Evolutionary conservation across 1,140 invertebrate genomes (phyloP), one percentile per base, ranked within the genome.

Genomic region (Diprion similis): DNA sequence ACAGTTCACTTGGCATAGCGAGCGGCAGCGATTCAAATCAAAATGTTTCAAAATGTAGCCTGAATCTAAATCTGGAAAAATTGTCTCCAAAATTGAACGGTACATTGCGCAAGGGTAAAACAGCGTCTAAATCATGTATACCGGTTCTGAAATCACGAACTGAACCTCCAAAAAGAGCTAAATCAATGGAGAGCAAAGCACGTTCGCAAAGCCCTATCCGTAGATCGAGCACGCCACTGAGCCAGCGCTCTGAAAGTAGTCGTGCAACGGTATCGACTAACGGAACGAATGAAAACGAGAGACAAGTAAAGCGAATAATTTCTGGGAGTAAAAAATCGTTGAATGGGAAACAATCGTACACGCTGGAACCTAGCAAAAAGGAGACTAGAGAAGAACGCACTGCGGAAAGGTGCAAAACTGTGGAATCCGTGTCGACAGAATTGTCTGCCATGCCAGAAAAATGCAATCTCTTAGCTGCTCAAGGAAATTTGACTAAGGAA

Each of bases 41-140:
- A 45, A 17, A 70, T 47, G 46, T 17, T 70, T 37, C 18, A 46
- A 66, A 70, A 24, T n/a, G 69, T 10, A 18, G 8, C n/a, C 45
- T 45, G 51, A 64, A 71, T 24, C n/a, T 70, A 37, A 70, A 64
- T 9, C 46, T 66, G 68, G 68, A 74, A 19, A 66, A 67, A 8
- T 8, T 59, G 9, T 15, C 11, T 59, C 9, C 8, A 59, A 59
- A 59, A 9, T 9, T 8, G 11, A 59, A 17, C n/a, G 0, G 24
- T 37, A 37, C 24, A 37, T 37, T 37, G 24, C 24, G 24, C 24
- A 37, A 37, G 67, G 24, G 15, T 13, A 17, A 37, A 24, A 68
- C 67, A 37, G 13, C 19, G 8, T 79, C 77, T 8, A 84, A 75
- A 71, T 86, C 82, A 18, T 80, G 76, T 18, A 85, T 84, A 74